Evolutionary conservation across 2,888 invertebrate genomes (phyloP).

Genomic region (Zhuqinia jingwanae): DNA sequence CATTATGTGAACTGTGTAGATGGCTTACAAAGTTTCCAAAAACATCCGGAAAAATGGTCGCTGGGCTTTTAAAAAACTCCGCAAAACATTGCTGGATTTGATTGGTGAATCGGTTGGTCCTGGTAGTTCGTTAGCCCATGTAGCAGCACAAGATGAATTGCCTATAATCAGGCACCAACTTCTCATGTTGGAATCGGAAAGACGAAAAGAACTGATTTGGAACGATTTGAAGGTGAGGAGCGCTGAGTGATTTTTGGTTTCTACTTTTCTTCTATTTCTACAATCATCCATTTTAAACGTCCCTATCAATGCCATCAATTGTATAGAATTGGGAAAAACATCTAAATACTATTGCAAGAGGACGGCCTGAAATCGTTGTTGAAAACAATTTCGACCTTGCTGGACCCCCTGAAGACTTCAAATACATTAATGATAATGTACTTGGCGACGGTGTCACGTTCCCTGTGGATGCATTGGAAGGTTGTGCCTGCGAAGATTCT

Average conservation of each 20-base stretch:
- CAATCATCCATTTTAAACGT: too few relatives aligned
- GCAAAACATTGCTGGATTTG: conserved; percentile 36
- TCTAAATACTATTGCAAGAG: conserved; percentile 87
- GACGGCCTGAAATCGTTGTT: conserved; percentile 86
- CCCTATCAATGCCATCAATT: too few relatives aligned
- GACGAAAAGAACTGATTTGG: conserved; percentile 38
- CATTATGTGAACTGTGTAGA: conserved; percentile 2
- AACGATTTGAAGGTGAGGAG: conserved; percentile 48
- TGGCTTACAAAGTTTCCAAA: conserved; percentile 51
- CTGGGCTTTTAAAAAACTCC: conserved; percentile 38
- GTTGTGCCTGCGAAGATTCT: conserved; percentile 86
- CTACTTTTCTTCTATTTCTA: too few relatives aligned
- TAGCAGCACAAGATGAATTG: background rate
- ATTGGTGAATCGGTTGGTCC: conserved; percentile 29
- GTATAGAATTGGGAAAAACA: conserved; percentile 87
- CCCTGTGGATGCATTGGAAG: conserved; percentile 89
- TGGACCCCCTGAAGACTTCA: conserved; percentile 89
- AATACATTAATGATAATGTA: conserved; percentile 91
- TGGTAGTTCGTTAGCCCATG: background rate
- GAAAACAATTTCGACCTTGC: conserved; percentile 89
- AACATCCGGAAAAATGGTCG: conserved; percentile 13
- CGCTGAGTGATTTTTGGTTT: background rate
- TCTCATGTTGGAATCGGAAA: conserved; percentile 51
- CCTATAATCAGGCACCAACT: conserved; percentile 48
- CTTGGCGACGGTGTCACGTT: conserved; percentile 85